Evolutionary conservation across 2,888 invertebrate species (phyloP), one percentile per base, ranked within the genome.

Genomic region (Drosophila mimetica): DNA sequence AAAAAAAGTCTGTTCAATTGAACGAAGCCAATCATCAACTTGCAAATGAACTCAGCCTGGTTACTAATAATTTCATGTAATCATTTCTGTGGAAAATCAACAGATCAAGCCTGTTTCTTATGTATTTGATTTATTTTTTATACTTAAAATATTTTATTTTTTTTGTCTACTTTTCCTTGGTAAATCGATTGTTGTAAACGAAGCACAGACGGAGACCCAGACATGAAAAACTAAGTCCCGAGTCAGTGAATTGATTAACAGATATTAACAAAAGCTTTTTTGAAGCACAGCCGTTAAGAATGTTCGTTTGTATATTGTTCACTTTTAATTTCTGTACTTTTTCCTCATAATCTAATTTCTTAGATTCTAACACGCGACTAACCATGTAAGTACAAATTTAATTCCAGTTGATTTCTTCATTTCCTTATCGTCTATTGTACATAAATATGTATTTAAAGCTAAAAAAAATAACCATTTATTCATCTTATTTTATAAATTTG

Each of bases 11-110:
- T 44, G 84, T 79, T 70, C 76, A 90, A 79, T 81, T 91, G 63
- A 90, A 90, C 74, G 91, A 91, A 89, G 89, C 90, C 77, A 90
- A 91, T 88, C 91, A 91, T 88, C 91, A 90, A 81, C 89, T 91
- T 73, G 89, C 91, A 74, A 88, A 89, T 64, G 90, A 91, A 77
- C 89, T 91, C 61, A 90, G 89, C 79, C 86, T 90, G 81, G 90
- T 91, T 80, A 91, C 91, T 74, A 91, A 91, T 84, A 91, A 91
- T 89, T 91, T 91, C 85, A 91, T 91, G 90, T 91, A 86, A 90
- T 81, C 73, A 44, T 52, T 71, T 61, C 22, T 14, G 20, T 20
- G 57, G 25, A 44, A 37, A 44, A 20, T 18, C 22, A 14, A 46
- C n/a, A 37, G 14, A 28, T 22, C n/a, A 14, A 28, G 14, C 20